These are phyloP conservation scores for Xanthorhoe designata DNA, from an alignment of 2,888 invertebrate species.

Conservation along the genomic window DNA sequence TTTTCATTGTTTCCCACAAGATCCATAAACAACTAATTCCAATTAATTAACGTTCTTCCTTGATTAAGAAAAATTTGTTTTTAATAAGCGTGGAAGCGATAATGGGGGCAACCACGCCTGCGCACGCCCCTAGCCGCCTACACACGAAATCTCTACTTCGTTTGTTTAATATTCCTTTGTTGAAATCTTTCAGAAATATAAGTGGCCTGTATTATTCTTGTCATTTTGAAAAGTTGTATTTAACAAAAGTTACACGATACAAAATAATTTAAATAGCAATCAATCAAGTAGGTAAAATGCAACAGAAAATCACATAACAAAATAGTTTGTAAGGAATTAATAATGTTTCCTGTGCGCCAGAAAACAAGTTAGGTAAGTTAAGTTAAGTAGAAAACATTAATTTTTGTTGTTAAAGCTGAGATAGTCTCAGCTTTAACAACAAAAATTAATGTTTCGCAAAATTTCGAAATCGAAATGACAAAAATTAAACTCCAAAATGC, in stretches of 20 bases:
- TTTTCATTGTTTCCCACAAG: constrained; percentile 17
- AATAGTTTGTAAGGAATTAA: too few relatives aligned
- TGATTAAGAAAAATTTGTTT: constrained; percentile 61
- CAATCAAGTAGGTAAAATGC: too few relatives aligned
- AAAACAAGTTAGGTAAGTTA: too few relatives aligned
- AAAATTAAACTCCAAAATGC: background rate
- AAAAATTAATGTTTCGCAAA: background rate
- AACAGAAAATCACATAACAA: too few relatives aligned
- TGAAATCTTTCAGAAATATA: background rate
- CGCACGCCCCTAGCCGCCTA: constrained; percentile 66
- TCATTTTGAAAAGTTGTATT: too few relatives aligned
- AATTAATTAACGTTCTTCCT: constrained; percentile 35
- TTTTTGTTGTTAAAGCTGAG: too few relatives aligned
- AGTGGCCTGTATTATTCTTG: background rate
- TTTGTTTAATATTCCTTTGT: constrained; percentile 29
- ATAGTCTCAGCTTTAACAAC: too few relatives aligned
- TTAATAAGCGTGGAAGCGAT: constrained; percentile 60
- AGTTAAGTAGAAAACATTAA: too few relatives aligned
- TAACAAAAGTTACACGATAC: too few relatives aligned
- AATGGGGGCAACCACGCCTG: constrained; percentile 63
- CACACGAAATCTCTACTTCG: constrained; percentile 31
- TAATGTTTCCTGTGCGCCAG: too few relatives aligned
- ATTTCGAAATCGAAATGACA: too few relatives aligned
- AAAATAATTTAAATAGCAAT: too few relatives aligned
- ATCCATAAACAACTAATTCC: constrained; percentile 30